phyloP scores from a whole-genome alignment of 2,113 vertebrate genomes.

The Oncorhynchus keta region DNA sequence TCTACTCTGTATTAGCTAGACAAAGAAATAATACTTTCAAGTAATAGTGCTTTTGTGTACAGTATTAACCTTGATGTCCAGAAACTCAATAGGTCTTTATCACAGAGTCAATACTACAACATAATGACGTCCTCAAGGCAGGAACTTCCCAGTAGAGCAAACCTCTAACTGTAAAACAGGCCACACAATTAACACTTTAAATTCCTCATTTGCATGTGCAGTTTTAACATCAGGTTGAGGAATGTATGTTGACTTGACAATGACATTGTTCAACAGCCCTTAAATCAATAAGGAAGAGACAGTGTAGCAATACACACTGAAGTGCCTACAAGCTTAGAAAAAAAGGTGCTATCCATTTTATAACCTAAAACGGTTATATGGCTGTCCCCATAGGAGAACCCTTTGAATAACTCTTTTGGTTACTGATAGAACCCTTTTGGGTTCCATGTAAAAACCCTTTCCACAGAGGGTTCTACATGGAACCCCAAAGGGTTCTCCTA shows the following conservation, averaged over 20 bases:
- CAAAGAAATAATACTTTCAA: neutral
- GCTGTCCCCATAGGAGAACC: too few relatives aligned
- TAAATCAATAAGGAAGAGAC: neutral
- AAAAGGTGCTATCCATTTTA: too few relatives aligned
- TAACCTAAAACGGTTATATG: too few relatives aligned
- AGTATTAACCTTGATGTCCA: neutral
- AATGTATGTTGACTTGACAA: neutral
- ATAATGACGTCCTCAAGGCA: neutral
- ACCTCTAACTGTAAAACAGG: neutral
- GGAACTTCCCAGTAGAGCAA: neutral
- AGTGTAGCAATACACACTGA: neutral
- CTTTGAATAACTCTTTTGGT: too few relatives aligned
- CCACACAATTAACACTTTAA: too few relatives aligned
- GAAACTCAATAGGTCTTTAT: neutral
- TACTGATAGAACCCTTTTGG: too few relatives aligned
- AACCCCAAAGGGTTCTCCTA: too few relatives aligned
- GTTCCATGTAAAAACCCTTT: too few relatives aligned
- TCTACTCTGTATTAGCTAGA: neutral
- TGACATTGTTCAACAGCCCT: neutral
- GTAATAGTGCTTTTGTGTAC: neutral
- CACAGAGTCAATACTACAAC: neutral
- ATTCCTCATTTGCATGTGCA: too few relatives aligned
- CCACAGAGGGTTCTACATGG: too few relatives aligned
- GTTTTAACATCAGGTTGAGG: conserved; percentile 1
- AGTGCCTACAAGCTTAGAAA: neutral